These are phyloP conservation scores for Phoxinus phoxinus DNA, from an alignment of 2,113 vertebrate genomes.

Conservation along the genomic window DNA sequence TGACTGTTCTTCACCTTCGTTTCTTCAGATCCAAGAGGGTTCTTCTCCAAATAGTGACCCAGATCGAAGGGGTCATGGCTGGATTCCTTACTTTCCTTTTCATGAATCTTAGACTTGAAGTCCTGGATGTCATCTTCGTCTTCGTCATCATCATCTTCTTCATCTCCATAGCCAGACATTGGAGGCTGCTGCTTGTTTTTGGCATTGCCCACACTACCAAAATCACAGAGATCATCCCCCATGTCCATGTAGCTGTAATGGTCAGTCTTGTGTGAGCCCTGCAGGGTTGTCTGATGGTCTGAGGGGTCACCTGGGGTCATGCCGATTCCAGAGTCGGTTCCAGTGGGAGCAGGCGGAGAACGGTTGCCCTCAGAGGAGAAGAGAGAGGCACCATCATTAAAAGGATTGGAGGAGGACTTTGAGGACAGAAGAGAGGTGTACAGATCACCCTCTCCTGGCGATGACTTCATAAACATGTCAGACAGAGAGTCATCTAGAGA, in stretches of 20 bases:
- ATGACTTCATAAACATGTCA: slow-evolving; percentile 72
- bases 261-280: slow-evolving; percentile 85
- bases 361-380: slow-evolving; percentile 46
- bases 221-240: slow-evolving; percentile 73
- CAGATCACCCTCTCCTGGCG: slow-evolving; percentile 80
- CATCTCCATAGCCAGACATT: neutral
- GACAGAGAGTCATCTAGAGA: slow-evolving; percentile 78
- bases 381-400: slow-evolving; percentile 26
- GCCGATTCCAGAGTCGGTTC: slow-evolving; percentile 87
- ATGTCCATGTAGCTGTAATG: slow-evolving; percentile 97
- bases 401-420: slow-evolving; percentile 57
- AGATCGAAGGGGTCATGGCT: slow-evolving; percentile 65
- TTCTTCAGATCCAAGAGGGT: slow-evolving; percentile 54
- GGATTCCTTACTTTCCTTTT: slow-evolving; percentile 67
- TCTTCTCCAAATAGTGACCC: slow-evolving; percentile 72
- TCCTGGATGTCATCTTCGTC: slow-evolving; percentile 31
- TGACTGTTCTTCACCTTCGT: slow-evolving; percentile 64
- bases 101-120: slow-evolving; percentile 18
- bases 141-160: slow-evolving; percentile 26
- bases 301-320: slow-evolving; percentile 85
- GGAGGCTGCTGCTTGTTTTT: slow-evolving; percentile 38
- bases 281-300: slow-evolving; percentile 82
- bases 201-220: neutral
- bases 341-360: slow-evolving; percentile 58
- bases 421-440: slow-evolving; percentile 91